phyloP scores from a whole-genome alignment of 2,113 vertebrate species.

The Alouatta palliata region DNA sequence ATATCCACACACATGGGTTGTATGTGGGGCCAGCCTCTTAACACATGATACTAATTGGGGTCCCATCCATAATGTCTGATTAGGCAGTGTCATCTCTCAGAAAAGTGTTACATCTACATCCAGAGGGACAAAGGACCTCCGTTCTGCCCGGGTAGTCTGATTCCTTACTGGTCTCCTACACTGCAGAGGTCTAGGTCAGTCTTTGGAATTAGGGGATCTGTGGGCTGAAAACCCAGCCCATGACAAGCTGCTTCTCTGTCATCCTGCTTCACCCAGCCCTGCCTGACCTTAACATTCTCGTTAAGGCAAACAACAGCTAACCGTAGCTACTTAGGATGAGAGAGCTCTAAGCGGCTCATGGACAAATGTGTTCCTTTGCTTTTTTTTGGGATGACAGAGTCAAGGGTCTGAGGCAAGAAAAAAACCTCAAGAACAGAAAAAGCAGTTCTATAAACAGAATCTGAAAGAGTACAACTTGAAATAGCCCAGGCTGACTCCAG shows the following conservation, averaged over 20 bases:
- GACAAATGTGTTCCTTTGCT: background rate
- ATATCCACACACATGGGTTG: background rate
- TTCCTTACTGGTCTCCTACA: background rate
- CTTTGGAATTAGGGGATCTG: background rate
- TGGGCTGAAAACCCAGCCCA: background rate
- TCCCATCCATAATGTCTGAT: background rate
- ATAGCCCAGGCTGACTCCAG: constrained; percentile 61
- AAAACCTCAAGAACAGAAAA: constrained; percentile 59
- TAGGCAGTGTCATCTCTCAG: background rate
- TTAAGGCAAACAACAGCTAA: background rate
- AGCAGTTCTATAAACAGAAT: constrained; percentile 67
- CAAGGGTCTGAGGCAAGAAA: constrained; percentile 57
- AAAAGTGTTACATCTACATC: background rate
- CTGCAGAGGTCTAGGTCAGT: background rate
- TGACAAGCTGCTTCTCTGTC: background rate
- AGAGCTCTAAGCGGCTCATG: background rate
- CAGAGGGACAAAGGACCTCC: background rate
- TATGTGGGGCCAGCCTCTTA: background rate
- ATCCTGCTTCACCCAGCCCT: background rate
- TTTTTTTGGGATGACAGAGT: constrained; percentile 49
- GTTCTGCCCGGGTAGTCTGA: background rate
- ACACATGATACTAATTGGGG: background rate
- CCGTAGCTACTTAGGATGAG: background rate
- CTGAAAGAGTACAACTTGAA: constrained; percentile 59
- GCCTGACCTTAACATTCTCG: background rate